Percentiles rank a stretch among this genome's conserved stretches.
Evolutionary conservation across 2,888 invertebrate species (phyloP).

Genomic region (Heliconius sara): DNA sequence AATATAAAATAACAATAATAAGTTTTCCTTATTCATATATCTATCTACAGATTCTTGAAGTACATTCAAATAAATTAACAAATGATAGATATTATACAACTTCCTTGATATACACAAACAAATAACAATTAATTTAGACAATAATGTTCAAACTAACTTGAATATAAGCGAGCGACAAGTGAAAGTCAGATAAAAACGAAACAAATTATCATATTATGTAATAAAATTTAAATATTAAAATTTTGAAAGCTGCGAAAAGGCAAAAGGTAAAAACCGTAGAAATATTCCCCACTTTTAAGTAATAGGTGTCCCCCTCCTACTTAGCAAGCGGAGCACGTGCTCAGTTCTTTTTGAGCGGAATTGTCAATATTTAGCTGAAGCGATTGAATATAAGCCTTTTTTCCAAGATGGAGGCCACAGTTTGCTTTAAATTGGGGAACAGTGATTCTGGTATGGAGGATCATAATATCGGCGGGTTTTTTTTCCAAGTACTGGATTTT

Average conservation of each 20-base stretch:
- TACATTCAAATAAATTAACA: neutral
- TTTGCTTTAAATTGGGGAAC: conserved; percentile 60
- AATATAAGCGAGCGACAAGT: conserved; percentile 18
- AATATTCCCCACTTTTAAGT: conserved; percentile 48
- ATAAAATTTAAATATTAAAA: conserved; percentile 49
- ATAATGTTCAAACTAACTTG: conserved; percentile 5
- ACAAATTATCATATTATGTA: conserved; percentile 31
- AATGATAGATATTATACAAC: neutral
- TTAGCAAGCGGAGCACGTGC: conserved; percentile 72
- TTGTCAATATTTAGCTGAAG: conserved; percentile 72
- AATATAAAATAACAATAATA: too few relatives aligned
- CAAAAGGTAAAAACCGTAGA: conserved; percentile 66
- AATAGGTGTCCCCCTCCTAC: conserved; percentile 60
- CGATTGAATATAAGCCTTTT: conserved; percentile 78
- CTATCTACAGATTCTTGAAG: neutral
- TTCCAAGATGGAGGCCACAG: conserved; percentile 68
- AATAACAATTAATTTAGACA: conserved; percentile 9
- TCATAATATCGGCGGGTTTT: conserved; percentile 33
- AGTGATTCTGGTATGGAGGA: conserved; percentile 65
- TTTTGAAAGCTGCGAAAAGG: conserved; percentile 41
- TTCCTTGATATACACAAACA: conserved; percentile 12
- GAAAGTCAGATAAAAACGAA: conserved; percentile 19
- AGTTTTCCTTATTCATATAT: too few relatives aligned
- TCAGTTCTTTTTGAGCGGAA: conserved; percentile 81
- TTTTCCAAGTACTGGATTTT: neutral